Conservation (phyloP, 2,888 invertebrate genomes). For the Aphidius colemani region DNA sequence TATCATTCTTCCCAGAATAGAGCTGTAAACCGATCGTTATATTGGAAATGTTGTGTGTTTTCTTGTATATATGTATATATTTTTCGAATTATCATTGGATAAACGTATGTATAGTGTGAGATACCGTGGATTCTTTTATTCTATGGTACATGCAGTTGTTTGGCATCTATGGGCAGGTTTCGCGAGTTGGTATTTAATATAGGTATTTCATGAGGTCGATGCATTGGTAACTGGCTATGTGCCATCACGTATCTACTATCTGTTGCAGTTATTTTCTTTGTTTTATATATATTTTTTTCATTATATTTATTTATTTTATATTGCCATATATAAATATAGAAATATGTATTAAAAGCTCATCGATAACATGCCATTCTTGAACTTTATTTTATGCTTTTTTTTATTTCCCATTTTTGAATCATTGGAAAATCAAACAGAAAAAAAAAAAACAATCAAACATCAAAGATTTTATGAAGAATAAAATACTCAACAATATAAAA, state of each 20-base stretch:
- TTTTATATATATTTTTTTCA: constrained; percentile 27
- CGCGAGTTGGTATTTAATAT: constrained; percentile 19
- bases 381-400: background rate
- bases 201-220: constrained; percentile 24
- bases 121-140: constrained; percentile 9
- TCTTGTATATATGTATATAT: background rate
- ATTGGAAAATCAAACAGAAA: background rate
- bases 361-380: constrained; percentile 1
- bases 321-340: background rate
- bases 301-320: background rate
- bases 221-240: constrained; percentile 31
- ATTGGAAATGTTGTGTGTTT: background rate
- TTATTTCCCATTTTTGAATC: constrained; percentile 1
- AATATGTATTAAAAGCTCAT: constrained; percentile 18
- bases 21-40: constrained; percentile 5
- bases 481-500: background rate
- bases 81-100: constrained; percentile 1
- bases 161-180: background rate
- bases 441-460: constrained; percentile 2
- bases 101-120: constrained; percentile 6
- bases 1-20: background rate
- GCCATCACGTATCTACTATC: constrained; percentile 34
- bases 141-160: constrained; percentile 5
- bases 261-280: constrained; percentile 35
- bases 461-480: background rate